A percentile compares a stretch with the other conserved stretches of the same genome.
Conservation (phyloP, 2,888 invertebrate genomes). For the Cenopis cana region DNA sequence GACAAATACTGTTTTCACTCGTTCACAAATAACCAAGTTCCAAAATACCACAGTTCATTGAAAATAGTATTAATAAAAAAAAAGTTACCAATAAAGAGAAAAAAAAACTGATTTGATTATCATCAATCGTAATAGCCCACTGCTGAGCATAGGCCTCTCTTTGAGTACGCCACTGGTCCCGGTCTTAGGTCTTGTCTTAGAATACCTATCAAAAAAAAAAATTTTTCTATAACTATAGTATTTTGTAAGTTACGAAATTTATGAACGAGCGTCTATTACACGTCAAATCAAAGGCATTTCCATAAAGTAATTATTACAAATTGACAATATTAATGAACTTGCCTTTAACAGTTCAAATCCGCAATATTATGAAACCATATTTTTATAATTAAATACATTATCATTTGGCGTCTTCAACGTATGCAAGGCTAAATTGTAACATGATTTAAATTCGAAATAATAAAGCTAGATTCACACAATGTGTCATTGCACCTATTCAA, state of each 20-base stretch:
- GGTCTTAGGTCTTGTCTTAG: too few relatives aligned
- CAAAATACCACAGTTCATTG: not conserved
- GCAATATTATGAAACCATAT: not conserved
- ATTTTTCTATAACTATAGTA: not conserved
- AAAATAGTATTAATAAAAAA: too few relatives aligned
- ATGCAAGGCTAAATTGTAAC: conserved; percentile 12
- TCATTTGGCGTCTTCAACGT: not conserved
- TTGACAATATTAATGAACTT: not conserved
- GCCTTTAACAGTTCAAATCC: conserved; percentile 2
- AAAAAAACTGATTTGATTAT: too few relatives aligned
- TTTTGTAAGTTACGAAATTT: not conserved
- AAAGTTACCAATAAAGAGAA: too few relatives aligned
- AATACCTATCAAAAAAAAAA: too few relatives aligned
- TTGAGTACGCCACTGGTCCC: too few relatives aligned
- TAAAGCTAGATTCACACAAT: not conserved
- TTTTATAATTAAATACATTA: conserved; percentile 4
- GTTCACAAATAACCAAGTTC: not conserved
- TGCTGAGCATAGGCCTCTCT: too few relatives aligned
- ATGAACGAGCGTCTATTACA: conserved; percentile 6
- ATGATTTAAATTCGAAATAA: conserved; percentile 15
- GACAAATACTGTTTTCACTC: conserved; percentile 47
- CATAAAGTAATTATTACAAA: conserved; percentile 1
- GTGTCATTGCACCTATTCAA: not conserved
- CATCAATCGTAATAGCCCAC: too few relatives aligned
- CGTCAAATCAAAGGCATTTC: conserved; percentile 8